These are phyloP conservation scores for Sesia apiformis DNA, from an alignment of 2,888 invertebrate species.

Conservation along the genomic window DNA sequence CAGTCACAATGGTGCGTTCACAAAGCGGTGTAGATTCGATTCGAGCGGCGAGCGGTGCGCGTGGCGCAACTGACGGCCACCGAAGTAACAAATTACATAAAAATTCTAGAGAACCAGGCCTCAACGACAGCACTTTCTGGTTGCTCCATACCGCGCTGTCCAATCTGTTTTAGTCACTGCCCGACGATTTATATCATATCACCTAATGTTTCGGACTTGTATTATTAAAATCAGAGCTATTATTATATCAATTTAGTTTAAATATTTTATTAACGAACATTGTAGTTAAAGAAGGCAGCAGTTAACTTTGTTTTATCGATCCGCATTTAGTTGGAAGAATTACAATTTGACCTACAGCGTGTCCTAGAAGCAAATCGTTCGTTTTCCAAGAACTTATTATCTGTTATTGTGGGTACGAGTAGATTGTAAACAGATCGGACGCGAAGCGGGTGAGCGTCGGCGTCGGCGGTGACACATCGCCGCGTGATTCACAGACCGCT, in stretches of 20 bases:
- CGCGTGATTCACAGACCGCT: conserved; percentile 52
- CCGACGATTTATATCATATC: conserved; percentile 4
- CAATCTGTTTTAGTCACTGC: conserved; percentile 33
- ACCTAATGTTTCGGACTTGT: no score
- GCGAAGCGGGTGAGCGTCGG: conserved; percentile 16
- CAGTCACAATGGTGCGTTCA: conserved; percentile 3
- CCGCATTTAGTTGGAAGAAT: neutral
- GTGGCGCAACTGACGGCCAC: conserved; percentile 37
- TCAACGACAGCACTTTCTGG: conserved; percentile 34
- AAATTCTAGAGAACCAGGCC: conserved; percentile 40
- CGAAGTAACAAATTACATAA: conserved; percentile 54
- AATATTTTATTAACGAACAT: no score
- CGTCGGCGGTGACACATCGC: conserved; percentile 53
- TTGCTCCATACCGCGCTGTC: conserved; percentile 35
- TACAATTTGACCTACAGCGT: neutral
- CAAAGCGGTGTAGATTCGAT: conserved; percentile 6
- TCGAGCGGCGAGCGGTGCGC: conserved; percentile 11
- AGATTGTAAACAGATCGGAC: conserved; percentile 31
- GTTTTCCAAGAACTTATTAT: conserved; percentile 38
- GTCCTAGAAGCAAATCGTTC: conserved; percentile 22
- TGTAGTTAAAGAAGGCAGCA: no score
- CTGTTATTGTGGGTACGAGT: conserved; percentile 15
- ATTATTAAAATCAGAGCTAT: no score
- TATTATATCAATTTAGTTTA: no score
- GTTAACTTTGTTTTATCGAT: neutral